Evolutionary conservation across 2,113 vertebrate species (phyloP).

Genomic region (Lanius ludovicianus): DNA sequence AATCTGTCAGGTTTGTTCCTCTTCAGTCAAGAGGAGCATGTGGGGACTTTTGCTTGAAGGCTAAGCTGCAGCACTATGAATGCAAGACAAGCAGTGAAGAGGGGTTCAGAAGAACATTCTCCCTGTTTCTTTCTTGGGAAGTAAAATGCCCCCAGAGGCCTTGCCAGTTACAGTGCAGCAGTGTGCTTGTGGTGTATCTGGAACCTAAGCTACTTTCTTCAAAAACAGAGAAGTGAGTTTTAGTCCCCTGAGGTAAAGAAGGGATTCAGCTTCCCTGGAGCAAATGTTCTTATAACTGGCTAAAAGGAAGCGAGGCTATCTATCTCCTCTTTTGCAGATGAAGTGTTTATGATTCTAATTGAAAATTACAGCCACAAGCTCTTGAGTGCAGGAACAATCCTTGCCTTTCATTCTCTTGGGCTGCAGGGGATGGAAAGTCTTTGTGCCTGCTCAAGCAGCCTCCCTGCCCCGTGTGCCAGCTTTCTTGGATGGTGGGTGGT

Average conservation of each 20-base stretch:
- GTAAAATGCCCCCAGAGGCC: background rate
- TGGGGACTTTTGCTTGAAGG: background rate
- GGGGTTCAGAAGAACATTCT: background rate
- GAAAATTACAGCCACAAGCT: background rate
- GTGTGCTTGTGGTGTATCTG: background rate
- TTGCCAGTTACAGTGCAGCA: rapidly evolving
- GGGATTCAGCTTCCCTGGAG: background rate
- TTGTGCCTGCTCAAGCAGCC: background rate
- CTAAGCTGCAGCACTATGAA: background rate
- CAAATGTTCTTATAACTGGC: background rate
- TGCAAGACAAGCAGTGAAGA: background rate
- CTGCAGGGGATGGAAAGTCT: background rate
- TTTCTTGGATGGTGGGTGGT: too few relatives aligned
- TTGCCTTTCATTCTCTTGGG: background rate
- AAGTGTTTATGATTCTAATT: background rate
- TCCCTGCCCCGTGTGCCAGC: rapidly evolving
- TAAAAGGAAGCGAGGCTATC: background rate
- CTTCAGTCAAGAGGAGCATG: background rate
- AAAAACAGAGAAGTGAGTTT: background rate
- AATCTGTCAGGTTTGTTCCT: background rate
- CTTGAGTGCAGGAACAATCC: background rate
- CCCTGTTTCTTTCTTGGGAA: background rate
- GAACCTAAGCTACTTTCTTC: background rate
- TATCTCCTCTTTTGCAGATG: background rate
- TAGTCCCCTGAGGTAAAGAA: background rate